Base-by-base conservation (phyloP, 2,888 invertebrate species). In the Diadegma fenestrale region DNA sequence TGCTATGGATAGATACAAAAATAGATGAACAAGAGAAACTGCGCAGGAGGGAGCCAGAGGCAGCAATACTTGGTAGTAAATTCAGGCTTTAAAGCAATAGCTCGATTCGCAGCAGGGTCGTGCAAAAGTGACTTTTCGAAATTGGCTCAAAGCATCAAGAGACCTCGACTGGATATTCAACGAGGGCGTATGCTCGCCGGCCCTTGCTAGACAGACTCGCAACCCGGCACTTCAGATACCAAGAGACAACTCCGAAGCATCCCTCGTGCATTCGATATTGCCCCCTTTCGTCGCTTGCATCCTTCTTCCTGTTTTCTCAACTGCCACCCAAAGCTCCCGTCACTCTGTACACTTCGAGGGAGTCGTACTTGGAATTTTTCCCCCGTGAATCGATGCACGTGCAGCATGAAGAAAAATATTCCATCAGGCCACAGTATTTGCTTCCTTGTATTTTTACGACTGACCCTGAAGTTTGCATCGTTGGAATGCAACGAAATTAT, bases 161-260 rank as follows among this genome's bases (percentile, higher is more conserved):
- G 79, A 73, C 66, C 68, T 78, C 66, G 51, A 66, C 66, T 77
- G 43, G 78, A 78, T 68, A 64, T 66, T 77, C 66, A 77, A 51
- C 77, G 22, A 77, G 43, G 78, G 30, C 26, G 58, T n/a, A 43
- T 43, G 54, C 58, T 68, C 78, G 58, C 68, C 19, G 37, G 66
- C 43, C 68, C 78, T 58, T 51, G 66, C 77, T 19, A 37, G 63
- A 64, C 45, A 64, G 22, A 33, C 58, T 78, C 68, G 58, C 30
- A 6, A 68, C n/a, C n/a, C 66, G 30, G 22, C 88, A 90, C 89
- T 90, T 88, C 86, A 88, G 66, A 76, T 76, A 76, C 61, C 71
- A 10, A 30, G 76, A 48, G 64, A 87, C 86, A 77, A 63, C 83
- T 86, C 73, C 48, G 14, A 63, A 37, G 48, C 61, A 72, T 72